phyloP scores from a whole-genome alignment of 2,113 vertebrate genomes.

The Erythrocebus patas region DNA sequence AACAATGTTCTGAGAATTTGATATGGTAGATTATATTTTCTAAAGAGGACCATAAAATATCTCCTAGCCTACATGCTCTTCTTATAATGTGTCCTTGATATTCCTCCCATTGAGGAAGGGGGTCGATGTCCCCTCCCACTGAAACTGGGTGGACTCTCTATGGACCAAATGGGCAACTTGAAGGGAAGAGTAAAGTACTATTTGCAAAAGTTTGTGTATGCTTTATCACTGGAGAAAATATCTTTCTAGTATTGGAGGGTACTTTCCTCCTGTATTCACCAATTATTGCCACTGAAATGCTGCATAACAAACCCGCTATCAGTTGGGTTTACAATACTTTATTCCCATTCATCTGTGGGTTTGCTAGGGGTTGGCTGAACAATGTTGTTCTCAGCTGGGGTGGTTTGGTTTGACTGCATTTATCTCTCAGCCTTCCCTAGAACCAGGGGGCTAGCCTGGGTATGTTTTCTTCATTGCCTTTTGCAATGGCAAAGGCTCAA shows the following conservation, averaged over 20 bases:
- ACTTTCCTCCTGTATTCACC: not conserved
- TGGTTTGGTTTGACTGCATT: not conserved
- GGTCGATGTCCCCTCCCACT: not conserved
- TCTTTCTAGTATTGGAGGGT: not conserved
- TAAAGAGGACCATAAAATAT: not conserved
- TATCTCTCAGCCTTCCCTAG: not conserved
- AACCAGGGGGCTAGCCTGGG: not conserved
- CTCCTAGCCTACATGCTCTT: not conserved
- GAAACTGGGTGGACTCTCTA: not conserved
- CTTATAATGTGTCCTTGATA: not conserved
- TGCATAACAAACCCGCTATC: not conserved
- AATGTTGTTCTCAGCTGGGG: not conserved
- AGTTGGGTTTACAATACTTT: accelerated
- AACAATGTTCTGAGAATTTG: not conserved
- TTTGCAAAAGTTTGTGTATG: not conserved
- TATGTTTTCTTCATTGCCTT: not conserved
- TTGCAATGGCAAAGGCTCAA: not conserved
- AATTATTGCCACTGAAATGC: not conserved
- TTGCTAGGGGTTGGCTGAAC: not conserved
- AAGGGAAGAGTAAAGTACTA: not conserved
- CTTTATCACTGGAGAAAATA: not conserved
- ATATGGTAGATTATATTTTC: not conserved
- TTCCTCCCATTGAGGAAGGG: not conserved
- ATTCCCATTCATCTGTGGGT: not conserved
- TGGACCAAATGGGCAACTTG: not conserved